Base-by-base conservation (phyloP, 2,113 vertebrate species). In the Cettia cetti region DNA sequence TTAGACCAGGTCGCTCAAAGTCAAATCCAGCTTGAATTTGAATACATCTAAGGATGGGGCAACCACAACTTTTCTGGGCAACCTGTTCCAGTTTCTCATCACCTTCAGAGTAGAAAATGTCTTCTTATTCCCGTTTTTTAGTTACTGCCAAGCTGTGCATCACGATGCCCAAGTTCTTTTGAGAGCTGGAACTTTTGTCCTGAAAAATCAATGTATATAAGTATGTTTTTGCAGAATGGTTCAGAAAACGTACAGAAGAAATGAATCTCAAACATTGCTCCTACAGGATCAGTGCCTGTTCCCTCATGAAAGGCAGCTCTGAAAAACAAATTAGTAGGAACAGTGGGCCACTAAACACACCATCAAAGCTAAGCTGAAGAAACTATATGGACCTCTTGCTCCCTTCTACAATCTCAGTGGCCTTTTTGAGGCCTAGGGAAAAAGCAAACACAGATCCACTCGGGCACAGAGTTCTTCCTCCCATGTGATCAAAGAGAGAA, bases 401-500 rank as follows among this genome's bases (percentile, higher is more conserved):
- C 31, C 18, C 28, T 57, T 52, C 31, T 61, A 14, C 26, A 28
- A 10, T 53, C 44, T 84, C 28, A 75, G n/a, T 2, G 4, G n/a
- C 15, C 28, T 22, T 84, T 91, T 60, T 4, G 5, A 84, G 30
- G n/a, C n/a, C 59, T 7, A 68, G 31, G 33, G 5, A 44, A 21
- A 93, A 86, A 56, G 49, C 12, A 84, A 65, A 37, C 24, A 69
- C 15, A 39, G 17, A 56, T 53, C 20, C 5, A 2, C n/a, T 75
- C 0, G 0, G 44, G 70, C 42, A 70, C 17, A 31, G 0, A 5
- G 10, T 35, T 45, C 44, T 81, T 76, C 59, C 5, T 89, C 50
- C 65, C 2, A 0, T 22, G 5, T n/a, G 65, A 84, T 69, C 65
- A 87, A 78, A 84, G 44, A 78, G n/a, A 84, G n/a, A 78, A 37